Percentiles rank a stretch among this genome's conserved stretches.
Evolutionary conservation across 1,140 invertebrate genomes (phyloP).

Genomic region (Orchestia grillus): DNA sequence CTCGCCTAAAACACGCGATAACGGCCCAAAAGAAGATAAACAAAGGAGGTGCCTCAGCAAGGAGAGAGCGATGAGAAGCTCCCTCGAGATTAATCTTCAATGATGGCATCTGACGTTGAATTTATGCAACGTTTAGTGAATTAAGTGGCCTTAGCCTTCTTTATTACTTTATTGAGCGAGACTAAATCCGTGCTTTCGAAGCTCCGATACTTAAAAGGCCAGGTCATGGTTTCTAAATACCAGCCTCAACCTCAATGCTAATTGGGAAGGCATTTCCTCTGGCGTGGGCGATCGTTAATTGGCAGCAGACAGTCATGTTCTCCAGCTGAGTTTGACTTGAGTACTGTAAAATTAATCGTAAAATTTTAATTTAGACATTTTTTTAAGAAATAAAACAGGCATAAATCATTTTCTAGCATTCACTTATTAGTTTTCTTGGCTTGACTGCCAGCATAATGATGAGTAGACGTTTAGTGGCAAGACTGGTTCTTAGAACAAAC

Average conservation of each 20-base stretch:
- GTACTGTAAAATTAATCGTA: too few relatives aligned
- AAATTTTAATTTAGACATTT: too few relatives aligned
- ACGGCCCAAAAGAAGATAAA: slow-evolving; percentile 46
- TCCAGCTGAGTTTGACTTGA: too few relatives aligned
- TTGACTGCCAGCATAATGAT: too few relatives aligned
- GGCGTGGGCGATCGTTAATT: neutral
- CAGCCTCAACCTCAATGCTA: neutral
- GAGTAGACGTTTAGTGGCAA: too few relatives aligned
- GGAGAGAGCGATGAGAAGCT: slow-evolving; percentile 42
- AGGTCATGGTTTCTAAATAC: neutral
- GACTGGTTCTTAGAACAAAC: too few relatives aligned
- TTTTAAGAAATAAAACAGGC: too few relatives aligned
- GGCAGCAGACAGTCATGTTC: neutral
- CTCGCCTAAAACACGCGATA: slow-evolving; percentile 52
- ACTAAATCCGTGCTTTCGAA: neutral
- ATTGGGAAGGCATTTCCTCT: neutral
- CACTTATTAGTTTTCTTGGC: too few relatives aligned
- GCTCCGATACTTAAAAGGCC: neutral
- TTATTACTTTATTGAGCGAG: slow-evolving; percentile 46
- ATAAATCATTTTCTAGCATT: too few relatives aligned
- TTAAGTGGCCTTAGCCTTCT: neutral
- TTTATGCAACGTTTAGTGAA: slow-evolving; percentile 47
- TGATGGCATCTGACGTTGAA: slow-evolving; percentile 5
- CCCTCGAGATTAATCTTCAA: slow-evolving; percentile 25
- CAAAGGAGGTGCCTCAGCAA: slow-evolving; percentile 36